Percentiles rank a stretch among this genome's conserved stretches.
Conservation (phyloP, 2,797 vertebrate species). For the Prunella strophiata region DNA sequence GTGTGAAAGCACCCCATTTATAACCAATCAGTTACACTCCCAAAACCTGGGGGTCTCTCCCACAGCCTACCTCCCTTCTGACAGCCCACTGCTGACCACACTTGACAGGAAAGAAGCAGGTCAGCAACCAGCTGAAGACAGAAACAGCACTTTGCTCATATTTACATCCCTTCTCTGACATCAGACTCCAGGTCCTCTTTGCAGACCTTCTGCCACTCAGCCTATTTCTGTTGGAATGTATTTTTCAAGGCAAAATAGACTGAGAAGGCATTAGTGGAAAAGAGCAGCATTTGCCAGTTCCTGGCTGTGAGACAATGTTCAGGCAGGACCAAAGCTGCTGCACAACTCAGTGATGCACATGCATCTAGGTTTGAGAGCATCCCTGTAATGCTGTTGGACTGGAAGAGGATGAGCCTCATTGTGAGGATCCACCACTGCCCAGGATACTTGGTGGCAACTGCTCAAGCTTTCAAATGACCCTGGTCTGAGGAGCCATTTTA, state of each 20-base stretch:
- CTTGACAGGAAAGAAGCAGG: background rate
- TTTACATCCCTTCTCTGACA: background rate
- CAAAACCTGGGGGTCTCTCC: background rate
- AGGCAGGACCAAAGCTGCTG: background rate
- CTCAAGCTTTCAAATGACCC: background rate
- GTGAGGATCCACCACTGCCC: background rate
- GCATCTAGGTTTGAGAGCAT: background rate
- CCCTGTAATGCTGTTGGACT: background rate
- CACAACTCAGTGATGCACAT: accelerated
- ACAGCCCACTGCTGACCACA: background rate
- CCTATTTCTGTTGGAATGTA: background rate
- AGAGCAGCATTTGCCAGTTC: background rate
- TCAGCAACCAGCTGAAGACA: background rate
- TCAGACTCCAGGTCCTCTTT: background rate
- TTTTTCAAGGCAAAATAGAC: background rate
- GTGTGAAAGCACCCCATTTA: background rate
- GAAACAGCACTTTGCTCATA: background rate
- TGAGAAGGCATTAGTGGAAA: background rate
- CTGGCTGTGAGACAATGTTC: background rate
- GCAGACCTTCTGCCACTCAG: background rate
- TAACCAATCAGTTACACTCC: background rate
- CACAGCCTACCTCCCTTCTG: background rate
- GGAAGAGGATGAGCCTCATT: background rate
- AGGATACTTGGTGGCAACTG: background rate
- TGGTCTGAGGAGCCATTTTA: background rate